Evolutionary conservation across 2,113 vertebrate species (phyloP), one percentile per base, ranked within the genome.

Genomic region (Nibea albiflora): DNA sequence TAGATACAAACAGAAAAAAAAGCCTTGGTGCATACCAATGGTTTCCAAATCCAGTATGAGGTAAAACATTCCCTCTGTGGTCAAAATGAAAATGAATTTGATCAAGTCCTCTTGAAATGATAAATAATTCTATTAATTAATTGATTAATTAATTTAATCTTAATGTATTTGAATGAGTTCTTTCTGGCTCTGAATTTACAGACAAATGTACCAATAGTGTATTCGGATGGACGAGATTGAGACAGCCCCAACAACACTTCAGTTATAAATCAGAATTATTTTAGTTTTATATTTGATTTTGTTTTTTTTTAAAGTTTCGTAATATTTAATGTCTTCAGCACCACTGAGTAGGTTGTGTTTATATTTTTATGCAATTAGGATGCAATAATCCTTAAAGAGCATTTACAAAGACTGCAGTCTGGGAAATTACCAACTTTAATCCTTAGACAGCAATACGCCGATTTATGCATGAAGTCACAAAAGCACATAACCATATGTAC

Each of bases 1-100:
- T 76, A 70, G 83, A 87, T 85, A 85, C 79, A 88, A 88, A 90
- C 86, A 87, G 73, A 82, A 73, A 85, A 83, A 83, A 58, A 78
- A 28, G 49, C 75, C 39, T 50, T 47, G 76, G 52, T 84, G 87
- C 81, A 90, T 93, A 91, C 70, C 74, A 90, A 90, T 89, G 79
- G 56, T 66, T 73, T 80, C 67, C 65, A 83, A 76, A 83, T 83
- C 46, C 19, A 73, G 78, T 19, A 26, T 64, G 46, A 73, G 67
- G 63, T 84, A 74, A 81, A 82, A 72, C 42, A 86, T 72, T 87
- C 87, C 76, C 65, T 80, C 62, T 74, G 73, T 70, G 84, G 78
- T 88, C 83, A 73, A 89, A 85, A 80, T 82, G 2, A 87, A 83
- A 87, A 76, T 81, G 39, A 67, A 89, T 89, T 88, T 92, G 3